A percentile compares a stretch with the other conserved stretches of the same genome.
Evolutionary conservation across 2,797 vertebrate species (phyloP).

Genomic region (Xiphophorus birchmanni): DNA sequence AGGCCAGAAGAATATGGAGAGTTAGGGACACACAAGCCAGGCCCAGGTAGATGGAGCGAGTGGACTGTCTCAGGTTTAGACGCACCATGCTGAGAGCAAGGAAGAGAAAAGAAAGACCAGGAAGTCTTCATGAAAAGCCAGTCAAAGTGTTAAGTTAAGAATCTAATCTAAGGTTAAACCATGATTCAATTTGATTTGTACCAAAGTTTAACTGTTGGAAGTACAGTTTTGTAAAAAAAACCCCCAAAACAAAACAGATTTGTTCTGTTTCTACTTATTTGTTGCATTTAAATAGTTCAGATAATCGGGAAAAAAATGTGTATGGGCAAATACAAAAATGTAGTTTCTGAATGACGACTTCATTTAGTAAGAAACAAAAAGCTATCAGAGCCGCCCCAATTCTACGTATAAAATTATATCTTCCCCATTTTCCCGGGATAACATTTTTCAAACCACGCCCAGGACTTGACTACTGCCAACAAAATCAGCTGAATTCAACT

Average conservation of each 20-base stretch:
- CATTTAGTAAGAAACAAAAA: not conserved
- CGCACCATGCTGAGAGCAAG: constrained; percentile 62
- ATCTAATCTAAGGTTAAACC: not conserved
- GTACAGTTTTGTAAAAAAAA: not conserved
- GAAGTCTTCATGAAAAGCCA: not conserved
- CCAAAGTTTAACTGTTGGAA: not conserved
- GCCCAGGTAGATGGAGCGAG: constrained; percentile 68
- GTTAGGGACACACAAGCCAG: constrained; percentile 72
- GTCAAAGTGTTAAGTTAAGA: not conserved
- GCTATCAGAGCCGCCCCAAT: not conserved
- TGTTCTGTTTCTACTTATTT: not conserved
- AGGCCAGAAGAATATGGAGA: constrained; percentile 75
- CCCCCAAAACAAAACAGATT: not conserved
- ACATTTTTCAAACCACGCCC: not conserved
- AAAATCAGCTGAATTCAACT: not conserved
- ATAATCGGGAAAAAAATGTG: not conserved
- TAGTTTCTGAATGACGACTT: not conserved
- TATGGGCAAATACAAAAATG: not conserved
- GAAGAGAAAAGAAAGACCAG: constrained; percentile 10
- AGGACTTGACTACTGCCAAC: not conserved
- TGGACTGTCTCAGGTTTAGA: constrained; percentile 50
- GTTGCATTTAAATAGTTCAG: not conserved
- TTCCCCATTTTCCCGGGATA: not conserved
- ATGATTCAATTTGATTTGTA: not conserved
- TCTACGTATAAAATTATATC: not conserved